These are phyloP conservation scores for Myripristis murdjan DNA, from an alignment of 2,797 vertebrate species.

Conservation along the genomic window DNA sequence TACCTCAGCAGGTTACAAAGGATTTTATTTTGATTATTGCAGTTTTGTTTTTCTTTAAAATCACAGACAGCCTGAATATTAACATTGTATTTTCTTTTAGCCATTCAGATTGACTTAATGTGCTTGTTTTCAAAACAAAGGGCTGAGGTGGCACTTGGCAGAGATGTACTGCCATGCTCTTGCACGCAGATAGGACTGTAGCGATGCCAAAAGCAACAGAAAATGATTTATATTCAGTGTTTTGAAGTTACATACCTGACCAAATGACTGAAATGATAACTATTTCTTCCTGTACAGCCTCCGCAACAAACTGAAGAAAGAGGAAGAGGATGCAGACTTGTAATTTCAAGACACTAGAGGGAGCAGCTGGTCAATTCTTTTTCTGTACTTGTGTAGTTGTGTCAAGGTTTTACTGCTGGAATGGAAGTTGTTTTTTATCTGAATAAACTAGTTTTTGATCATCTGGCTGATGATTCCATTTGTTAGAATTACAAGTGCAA, in stretches of 20 bases:
- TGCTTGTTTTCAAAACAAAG: neutral
- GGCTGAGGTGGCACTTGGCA: neutral
- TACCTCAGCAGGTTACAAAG: slow-evolving; percentile 79
- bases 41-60: neutral
- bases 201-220: too few relatives aligned
- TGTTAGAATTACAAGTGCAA: neutral
- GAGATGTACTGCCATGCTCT: too few relatives aligned
- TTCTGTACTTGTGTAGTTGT: neutral
- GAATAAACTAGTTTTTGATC: slow-evolving; percentile 49
- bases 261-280: neutral
- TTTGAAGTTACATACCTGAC: neutral
- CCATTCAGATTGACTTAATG: neutral
- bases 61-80: neutral
- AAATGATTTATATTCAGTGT: neutral
- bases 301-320: slow-evolving; percentile 70
- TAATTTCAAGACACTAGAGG: slow-evolving; percentile 48
- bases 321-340: slow-evolving; percentile 50
- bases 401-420: neutral
- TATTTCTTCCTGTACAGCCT: slow-evolving; percentile 70
- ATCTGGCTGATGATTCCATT: neutral
- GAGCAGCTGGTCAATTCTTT: slow-evolving; percentile 7
- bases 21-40: too few relatives aligned
- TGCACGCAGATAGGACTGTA: too few relatives aligned
- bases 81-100: neutral
- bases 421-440: slow-evolving; percentile 23